Evolutionary conservation across 2,888 invertebrate species (phyloP).

Genomic region (Xestobium rufovillosum): DNA sequence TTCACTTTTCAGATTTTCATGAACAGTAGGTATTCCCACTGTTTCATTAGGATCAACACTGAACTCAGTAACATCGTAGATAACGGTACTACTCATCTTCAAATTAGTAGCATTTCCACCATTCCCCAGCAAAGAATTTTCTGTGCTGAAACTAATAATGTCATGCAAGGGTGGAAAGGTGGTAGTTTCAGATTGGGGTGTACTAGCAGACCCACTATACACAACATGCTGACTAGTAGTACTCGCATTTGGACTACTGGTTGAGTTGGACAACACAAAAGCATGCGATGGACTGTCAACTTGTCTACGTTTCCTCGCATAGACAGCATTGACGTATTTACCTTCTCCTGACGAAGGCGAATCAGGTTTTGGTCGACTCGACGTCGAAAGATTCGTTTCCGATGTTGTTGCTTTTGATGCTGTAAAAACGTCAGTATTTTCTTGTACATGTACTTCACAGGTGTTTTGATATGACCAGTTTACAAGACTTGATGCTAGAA

Average conservation of each 20-base stretch:
- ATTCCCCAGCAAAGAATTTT: too few relatives aligned
- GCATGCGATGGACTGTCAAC: slow-evolving; percentile 39
- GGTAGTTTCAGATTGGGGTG: slow-evolving; percentile 20
- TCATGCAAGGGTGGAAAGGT: slow-evolving; percentile 36
- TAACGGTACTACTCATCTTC: too few relatives aligned
- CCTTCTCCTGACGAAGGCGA: slow-evolving; percentile 47
- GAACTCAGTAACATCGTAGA: too few relatives aligned
- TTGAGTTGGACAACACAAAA: slow-evolving; percentile 33
- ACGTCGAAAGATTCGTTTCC: slow-evolving; percentile 64
- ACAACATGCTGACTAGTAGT: slow-evolving; percentile 33
- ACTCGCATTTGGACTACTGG: slow-evolving; percentile 28
- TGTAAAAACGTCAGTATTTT: slow-evolving; percentile 60
- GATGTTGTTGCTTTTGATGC: slow-evolving; percentile 64
- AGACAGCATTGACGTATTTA: slow-evolving; percentile 43
- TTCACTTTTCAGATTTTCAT: too few relatives aligned
- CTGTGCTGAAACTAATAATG: too few relatives aligned
- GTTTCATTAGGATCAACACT: too few relatives aligned
- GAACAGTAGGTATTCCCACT: too few relatives aligned
- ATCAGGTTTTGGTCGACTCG: slow-evolving; percentile 56
- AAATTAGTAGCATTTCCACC: too few relatives aligned
- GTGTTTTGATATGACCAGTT: slow-evolving; percentile 80
- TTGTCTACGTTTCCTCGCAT: slow-evolving; percentile 64
- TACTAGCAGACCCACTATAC: slow-evolving; percentile 34
- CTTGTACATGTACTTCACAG: slow-evolving; percentile 77
- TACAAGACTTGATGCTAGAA: slow-evolving; percentile 70